Evolutionary conservation across 1,140 invertebrate genomes (phyloP).

Genomic region (Charaxes varanes): DNA sequence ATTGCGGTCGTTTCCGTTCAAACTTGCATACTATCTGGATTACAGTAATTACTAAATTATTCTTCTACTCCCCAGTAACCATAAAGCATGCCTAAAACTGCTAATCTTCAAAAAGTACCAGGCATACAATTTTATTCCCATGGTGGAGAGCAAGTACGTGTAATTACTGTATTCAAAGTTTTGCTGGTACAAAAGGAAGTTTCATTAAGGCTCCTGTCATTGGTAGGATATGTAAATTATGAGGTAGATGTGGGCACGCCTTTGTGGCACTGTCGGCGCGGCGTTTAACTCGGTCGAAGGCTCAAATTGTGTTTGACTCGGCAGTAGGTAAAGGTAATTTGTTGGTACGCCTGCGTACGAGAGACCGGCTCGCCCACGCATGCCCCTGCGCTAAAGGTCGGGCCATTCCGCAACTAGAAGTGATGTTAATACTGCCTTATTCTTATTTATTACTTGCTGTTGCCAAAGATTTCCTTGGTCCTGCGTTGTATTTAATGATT

Average conservation of each 20-base stretch:
- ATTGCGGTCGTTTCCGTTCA: no score
- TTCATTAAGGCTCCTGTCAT: slow-evolving; percentile 20
- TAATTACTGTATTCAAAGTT: slow-evolving; percentile 11
- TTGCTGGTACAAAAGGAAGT: slow-evolving; percentile 13
- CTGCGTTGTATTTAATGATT: no score
- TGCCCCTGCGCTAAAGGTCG: slow-evolving; percentile 2
- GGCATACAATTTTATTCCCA: no score
- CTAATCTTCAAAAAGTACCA: no score
- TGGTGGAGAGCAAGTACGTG: no score
- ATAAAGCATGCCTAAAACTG: no score
- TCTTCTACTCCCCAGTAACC: no score
- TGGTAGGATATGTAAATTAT: slow-evolving; percentile 20
- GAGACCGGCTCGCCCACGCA: slow-evolving; percentile 50
- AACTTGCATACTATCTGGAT: no score
- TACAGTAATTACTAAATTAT: no score
- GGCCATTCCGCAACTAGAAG: slow-evolving; percentile 10
- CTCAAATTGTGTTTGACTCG: slow-evolving; percentile 17
- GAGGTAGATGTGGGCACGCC: slow-evolving; percentile 11
- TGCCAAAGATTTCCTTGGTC: no score
- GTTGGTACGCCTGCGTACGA: slow-evolving; percentile 41
- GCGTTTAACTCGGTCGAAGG: slow-evolving; percentile 13
- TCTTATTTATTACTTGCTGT: no score
- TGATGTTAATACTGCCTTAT: not conserved
- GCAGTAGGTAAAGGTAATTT: slow-evolving; percentile 55
- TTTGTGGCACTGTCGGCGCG: slow-evolving; percentile 18